phyloP scores from a whole-genome alignment of 2,797 vertebrate species.

The Selene dorsalis region DNA sequence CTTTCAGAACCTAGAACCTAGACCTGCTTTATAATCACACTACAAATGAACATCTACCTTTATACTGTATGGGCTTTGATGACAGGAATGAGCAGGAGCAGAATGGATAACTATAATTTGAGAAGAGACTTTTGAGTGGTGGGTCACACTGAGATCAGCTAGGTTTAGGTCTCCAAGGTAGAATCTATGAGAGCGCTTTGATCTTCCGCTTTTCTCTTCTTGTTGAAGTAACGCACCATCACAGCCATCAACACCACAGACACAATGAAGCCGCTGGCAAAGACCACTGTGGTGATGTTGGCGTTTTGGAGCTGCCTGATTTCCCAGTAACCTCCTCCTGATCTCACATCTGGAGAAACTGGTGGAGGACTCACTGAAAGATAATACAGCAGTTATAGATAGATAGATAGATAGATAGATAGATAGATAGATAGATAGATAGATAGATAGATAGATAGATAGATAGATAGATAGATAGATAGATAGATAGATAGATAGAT shows the following conservation, averaged over 20 bases:
- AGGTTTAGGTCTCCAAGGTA: constrained; percentile 17
- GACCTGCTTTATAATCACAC: too few species aligned
- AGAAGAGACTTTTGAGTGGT: neutral
- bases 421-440: neutral
- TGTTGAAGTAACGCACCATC: constrained; percentile 38
- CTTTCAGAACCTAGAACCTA: too few species aligned
- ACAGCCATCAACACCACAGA: constrained; percentile 55
- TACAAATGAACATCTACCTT: too few species aligned
- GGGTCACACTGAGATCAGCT: neutral
- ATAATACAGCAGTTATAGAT: neutral
- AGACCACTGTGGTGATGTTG: constrained; percentile 48
- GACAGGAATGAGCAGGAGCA: too few species aligned
- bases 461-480: neutral
- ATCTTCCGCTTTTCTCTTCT: constrained; percentile 56
- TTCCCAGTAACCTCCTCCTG: neutral
- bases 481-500: too few species aligned
- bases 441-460: too few species aligned
- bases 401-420: neutral
- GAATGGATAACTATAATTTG: too few species aligned
- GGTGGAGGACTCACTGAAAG: constrained; percentile 20
- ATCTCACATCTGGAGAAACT: neutral
- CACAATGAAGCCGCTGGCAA: constrained; percentile 55
- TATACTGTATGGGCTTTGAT: too few species aligned
- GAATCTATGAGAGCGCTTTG: constrained; percentile 52
- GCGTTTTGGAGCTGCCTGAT: constrained; percentile 20